Conservation (phyloP, 2,888 invertebrate genomes). For the Eutolmus rufibarbis region DNA sequence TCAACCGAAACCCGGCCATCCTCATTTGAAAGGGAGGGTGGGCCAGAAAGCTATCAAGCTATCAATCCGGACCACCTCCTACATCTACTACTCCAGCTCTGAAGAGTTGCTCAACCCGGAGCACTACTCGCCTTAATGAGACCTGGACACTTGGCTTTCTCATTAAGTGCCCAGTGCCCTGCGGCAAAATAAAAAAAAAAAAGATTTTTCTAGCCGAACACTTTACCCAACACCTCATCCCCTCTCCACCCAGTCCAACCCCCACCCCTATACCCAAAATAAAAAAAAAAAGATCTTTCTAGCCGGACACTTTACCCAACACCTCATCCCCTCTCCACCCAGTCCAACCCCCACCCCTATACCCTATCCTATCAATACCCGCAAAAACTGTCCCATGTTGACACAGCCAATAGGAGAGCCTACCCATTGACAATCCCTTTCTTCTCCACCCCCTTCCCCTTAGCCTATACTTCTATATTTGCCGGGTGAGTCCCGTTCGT, state of each 20-base stretch:
- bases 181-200: background rate
- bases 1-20: background rate
- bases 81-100: background rate
- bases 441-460: background rate
- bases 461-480: background rate
- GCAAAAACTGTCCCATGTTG: constrained; percentile 3
- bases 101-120: background rate
- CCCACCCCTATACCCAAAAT: background rate
- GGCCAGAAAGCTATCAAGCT: background rate
- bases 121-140: background rate
- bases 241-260: background rate
- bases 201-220: background rate
- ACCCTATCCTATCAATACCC: background rate
- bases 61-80: background rate
- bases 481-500: background rate
- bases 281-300: background rate
- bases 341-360: background rate
- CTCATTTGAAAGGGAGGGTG: background rate
- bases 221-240: background rate
- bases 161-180: background rate
- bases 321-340: background rate
- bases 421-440: background rate
- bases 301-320: background rate
- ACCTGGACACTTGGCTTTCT: background rate
- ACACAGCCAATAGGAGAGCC: constrained; percentile 1